Conservation (phyloP, 2,888 invertebrate species). For the Heliconius ethilla region DNA sequence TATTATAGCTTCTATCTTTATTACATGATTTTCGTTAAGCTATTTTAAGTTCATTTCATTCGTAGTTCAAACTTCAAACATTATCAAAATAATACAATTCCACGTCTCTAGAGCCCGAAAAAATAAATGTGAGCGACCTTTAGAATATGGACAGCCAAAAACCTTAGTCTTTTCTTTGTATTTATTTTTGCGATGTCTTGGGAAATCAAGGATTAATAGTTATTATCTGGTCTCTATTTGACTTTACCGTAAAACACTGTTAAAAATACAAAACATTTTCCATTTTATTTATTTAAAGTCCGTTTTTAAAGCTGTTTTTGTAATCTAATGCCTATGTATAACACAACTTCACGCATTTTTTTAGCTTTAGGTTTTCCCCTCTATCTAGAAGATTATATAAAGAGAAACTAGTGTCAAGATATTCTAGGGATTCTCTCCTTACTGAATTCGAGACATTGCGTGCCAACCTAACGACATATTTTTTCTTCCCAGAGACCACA, state of each 20-base stretch:
- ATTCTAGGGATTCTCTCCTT: too few relatives aligned
- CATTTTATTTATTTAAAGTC: too few relatives aligned
- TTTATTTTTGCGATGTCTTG: constrained; percentile 10
- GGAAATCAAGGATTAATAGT: constrained; percentile 1
- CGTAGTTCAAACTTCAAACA: not conserved
- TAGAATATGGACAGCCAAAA: constrained; percentile 2
- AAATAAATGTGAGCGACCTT: constrained; percentile 5
- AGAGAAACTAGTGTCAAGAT: too few relatives aligned
- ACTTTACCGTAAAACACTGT: not conserved
- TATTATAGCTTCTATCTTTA: too few relatives aligned
- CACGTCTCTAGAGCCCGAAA: not conserved
- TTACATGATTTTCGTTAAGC: not conserved
- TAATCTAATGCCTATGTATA: not conserved
- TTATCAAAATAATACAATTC: not conserved
- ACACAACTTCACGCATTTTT: not conserved
- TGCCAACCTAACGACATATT: too few relatives aligned
- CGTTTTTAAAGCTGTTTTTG: not conserved
- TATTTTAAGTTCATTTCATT: constrained; percentile 1
- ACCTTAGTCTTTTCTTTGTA: not conserved
- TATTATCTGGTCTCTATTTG: not conserved
- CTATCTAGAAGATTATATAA: too few relatives aligned
- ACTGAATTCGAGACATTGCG: too few relatives aligned
- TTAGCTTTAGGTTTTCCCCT: too few relatives aligned
- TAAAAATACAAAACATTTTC: not conserved
- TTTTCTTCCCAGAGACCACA: too few relatives aligned